Conservation (phyloP, 2,888 invertebrate genomes). For the Lacanobia wlatinum region DNA sequence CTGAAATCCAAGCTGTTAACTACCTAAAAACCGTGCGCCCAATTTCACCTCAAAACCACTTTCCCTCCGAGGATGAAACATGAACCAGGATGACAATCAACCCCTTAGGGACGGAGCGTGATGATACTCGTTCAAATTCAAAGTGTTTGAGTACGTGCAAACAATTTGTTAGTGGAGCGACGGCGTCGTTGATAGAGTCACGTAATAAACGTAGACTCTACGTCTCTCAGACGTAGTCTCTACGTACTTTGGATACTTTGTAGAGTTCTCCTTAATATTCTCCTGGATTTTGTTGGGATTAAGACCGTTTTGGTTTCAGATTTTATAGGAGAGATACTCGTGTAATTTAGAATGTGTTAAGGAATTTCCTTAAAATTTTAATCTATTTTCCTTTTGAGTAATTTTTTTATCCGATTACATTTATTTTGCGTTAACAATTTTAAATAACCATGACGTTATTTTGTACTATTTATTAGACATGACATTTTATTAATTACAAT, state of each 20-base stretch:
- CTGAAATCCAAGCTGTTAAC: background rate
- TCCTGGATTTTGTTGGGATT: constrained; percentile 4
- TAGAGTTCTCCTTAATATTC: constrained; percentile 9
- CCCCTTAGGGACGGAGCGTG: constrained; percentile 15
- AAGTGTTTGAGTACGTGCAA: constrained; percentile 60
- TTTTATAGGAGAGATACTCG: background rate
- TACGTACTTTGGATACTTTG: constrained; percentile 33
- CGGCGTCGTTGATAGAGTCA: constrained; percentile 54
- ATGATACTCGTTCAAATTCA: constrained; percentile 36
- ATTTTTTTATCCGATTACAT: background rate
- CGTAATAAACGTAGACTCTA: constrained; percentile 52
- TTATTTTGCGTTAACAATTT: too few species aligned
- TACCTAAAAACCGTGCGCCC: background rate
- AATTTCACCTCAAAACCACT: background rate
- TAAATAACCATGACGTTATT: background rate
- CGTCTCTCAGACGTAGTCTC: constrained; percentile 20
- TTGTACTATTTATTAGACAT: too few species aligned
- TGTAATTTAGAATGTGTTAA: background rate
- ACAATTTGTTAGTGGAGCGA: constrained; percentile 53
- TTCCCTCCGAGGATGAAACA: background rate
- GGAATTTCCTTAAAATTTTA: background rate
- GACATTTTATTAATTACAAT: constrained; percentile 9
- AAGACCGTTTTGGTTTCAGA: constrained; percentile 5
- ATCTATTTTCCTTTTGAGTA: background rate
- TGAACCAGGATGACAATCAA: constrained; percentile 13